Evolutionary conservation across 1,140 invertebrate species (phyloP).

Genomic region (Drosophila pectinifera): DNA sequence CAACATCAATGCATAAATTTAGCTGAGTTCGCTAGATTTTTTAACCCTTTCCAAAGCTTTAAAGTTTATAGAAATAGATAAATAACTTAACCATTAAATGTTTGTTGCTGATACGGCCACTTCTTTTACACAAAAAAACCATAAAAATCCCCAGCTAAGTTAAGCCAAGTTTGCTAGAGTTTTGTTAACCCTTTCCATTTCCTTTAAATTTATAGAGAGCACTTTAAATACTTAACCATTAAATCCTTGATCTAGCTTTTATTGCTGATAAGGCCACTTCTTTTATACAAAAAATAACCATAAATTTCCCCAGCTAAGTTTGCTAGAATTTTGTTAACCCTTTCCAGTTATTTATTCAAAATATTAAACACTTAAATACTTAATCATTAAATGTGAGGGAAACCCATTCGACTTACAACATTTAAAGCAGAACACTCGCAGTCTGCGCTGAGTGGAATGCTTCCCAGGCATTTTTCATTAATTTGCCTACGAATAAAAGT

Average conservation of each 20-base stretch:
- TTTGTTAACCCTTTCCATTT: too few species aligned
- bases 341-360: too few species aligned
- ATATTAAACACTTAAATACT: too few species aligned
- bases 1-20: too few species aligned
- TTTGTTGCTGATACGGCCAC: conserved; percentile 21
- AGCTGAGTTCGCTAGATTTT: too few species aligned
- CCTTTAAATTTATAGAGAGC: too few species aligned
- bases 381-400: background rate
- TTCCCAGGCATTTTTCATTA: conserved; percentile 43
- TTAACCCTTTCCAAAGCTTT: too few species aligned
- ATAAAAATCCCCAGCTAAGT: conserved; percentile 27
- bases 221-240: too few species aligned
- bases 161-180: too few species aligned
- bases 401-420: background rate
- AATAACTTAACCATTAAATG: too few species aligned
- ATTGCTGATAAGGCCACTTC: conserved; percentile 15
- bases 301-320: conserved; percentile 22
- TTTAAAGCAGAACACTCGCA: conserved; percentile 6
- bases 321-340: background rate
- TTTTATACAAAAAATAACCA: conserved; percentile 12
- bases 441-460: conserved; percentile 22
- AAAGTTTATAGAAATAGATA: too few species aligned
- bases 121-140: conserved; percentile 3
- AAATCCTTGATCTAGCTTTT: too few species aligned
- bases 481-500: conserved; percentile 25